Evolutionary conservation across 2,888 invertebrate species (phyloP), one percentile per base, ranked within the genome.

Genomic region (Mimumesa dahlbomi): DNA sequence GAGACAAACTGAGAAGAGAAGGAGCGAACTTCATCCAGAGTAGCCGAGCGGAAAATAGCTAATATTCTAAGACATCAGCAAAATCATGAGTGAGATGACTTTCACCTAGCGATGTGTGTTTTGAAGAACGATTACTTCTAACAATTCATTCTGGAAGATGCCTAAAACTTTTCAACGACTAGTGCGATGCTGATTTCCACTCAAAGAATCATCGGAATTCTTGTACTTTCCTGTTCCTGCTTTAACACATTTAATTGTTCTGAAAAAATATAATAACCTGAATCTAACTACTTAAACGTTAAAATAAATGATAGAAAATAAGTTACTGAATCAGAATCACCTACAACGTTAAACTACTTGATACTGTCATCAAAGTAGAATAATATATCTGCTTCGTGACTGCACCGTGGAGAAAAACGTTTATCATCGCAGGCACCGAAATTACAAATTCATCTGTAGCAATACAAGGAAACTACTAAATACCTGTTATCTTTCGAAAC

Each of bases 1-100:
- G 29, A 34, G 36, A 25, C 13, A 4, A 19, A 50, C n/a, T 6
- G 38, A 22, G 22, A 59, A 67, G 50, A 56, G 16, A 13, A 56
- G 13, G 45, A 50, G 16, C 18, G 2, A 42, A 73, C 62, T 83
- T 75, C 75, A 82, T 85, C 66, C 73, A 64, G 68, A 45, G 79
- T 84, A 85, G 76, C 82, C 78, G 67, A 77, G 81, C 79, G 82
- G 85, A 85, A 86, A 87, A 87, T 86, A 84, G 85, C 82, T 85
- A 86, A 86, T 86, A 84, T 84, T 82, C 82, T 74, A 81, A 83
- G 79, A 81, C 79, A 77, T 81, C 69, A 76, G 74, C 53, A 69
- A 72, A 65, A 65, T 73, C 67, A 61, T 52, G 50, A 65, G 43
- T 63, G 61, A 70, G 75, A 81, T 81, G 75, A 62, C 75, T 64